Evolutionary conservation across 2,888 invertebrate genomes (phyloP), one percentile per base, ranked within the genome.

Genomic region (Epiperipatus broadwayi): DNA sequence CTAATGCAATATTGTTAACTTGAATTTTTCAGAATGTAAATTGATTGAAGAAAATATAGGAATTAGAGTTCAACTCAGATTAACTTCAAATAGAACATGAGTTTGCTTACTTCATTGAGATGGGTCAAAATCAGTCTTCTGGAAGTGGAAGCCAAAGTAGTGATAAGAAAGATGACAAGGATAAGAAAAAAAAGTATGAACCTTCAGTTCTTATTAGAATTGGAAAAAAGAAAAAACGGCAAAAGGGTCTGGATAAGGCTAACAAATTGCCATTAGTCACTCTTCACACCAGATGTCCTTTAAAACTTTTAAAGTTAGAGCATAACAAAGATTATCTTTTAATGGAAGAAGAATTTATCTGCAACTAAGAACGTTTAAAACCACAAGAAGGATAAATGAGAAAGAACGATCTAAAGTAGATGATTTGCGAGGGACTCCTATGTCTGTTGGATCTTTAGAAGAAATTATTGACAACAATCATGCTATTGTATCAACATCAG

Each of bases 161-260:
- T 35, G 89, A 91, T 59, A 89, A 91, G 54, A 91, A 91, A 59
- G 89, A 89, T 66, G 91, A 91, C 57, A 89, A 91, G 52, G 84
- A 91, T 57, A 89, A 97, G 60, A 95, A 95, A 67, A 91, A 87
- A 67, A 93, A 91, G 59, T 97, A 97, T 61, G 97, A 97, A 58
- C 93, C 95, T 32, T 95, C 95, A 53, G 87, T 97, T 55, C 95
- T 95, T 10, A 93, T 95, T 0, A 71, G 95, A 37, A 93, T 97
- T 33, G 97, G 97, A n/a, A 97, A 97, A 60, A 89, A 89, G 69
- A 85, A 85, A 67, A 75, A 84, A 45, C 81, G 80, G 50, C 78
- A 77, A 42, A 95, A 91, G 69, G 97, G 97, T 19, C 95, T 97
- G 0, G 97, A 97, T 65, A 87, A 93, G 28, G 95, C 95, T 2